Evolutionary conservation across 2,113 vertebrate genomes (phyloP).

Genomic region (Dendropsophus ebraccatus): DNA sequence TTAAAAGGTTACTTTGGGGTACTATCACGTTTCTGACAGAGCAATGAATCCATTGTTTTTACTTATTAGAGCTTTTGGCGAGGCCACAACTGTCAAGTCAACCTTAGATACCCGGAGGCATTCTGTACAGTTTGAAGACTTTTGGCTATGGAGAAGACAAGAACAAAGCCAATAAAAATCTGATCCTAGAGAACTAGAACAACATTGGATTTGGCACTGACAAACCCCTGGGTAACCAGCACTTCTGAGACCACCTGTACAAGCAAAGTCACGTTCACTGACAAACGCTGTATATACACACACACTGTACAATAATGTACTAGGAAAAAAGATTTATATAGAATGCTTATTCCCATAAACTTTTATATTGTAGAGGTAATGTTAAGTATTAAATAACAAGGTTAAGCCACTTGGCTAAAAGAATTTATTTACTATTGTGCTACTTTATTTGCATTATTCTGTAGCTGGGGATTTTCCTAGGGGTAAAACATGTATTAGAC

Average conservation of each 20-base stretch:
- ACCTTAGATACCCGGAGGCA: constrained; percentile 7
- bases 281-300: neutral
- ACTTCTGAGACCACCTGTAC: constrained; percentile 1
- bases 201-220: constrained; percentile 14
- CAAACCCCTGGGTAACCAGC: neutral
- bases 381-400: neutral
- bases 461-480: too few species aligned
- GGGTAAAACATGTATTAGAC: too few species aligned
- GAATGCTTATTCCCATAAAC: neutral
- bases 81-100: constrained; percentile 29
- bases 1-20: neutral
- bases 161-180: constrained; percentile 34
- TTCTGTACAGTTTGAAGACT: constrained; percentile 31
- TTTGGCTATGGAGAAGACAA: constrained; percentile 28
- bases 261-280: neutral
- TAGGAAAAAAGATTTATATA: neutral
- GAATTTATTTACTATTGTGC: too few species aligned
- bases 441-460: too few species aligned
- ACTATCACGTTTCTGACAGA: neutral
- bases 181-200: constrained; percentile 20
- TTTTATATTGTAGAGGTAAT: neutral
- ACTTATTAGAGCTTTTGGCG: constrained; percentile 5
- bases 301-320: neutral
- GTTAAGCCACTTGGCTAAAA: neutral
- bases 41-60: constrained; percentile 44